Percentiles rank a stretch among this genome's conserved stretches.
Conservation (phyloP, 2,113 vertebrate species). For the Anolis carolinensis region DNA sequence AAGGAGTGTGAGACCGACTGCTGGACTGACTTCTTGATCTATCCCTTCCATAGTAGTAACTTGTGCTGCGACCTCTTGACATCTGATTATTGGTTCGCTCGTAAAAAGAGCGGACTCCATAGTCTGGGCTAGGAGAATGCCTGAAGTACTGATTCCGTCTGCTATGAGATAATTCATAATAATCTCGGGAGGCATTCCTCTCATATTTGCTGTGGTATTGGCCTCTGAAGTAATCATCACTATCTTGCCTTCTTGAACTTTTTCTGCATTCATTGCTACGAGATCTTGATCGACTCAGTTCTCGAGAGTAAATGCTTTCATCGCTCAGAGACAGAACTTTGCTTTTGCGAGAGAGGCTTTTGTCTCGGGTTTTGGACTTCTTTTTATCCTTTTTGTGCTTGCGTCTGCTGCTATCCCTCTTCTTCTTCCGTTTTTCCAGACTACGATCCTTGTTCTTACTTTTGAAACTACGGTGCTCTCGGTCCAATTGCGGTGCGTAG, state of each 20-base stretch:
- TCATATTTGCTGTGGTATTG: conserved; percentile 72
- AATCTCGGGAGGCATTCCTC: conserved; percentile 70
- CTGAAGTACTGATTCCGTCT: conserved; percentile 76
- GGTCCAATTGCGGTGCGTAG: conserved; percentile 52
- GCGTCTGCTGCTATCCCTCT: conserved; percentile 74
- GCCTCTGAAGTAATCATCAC: conserved; percentile 73
- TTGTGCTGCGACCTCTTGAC: conserved; percentile 76
- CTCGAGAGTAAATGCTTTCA: conserved; percentile 71
- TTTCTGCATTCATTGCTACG: conserved; percentile 73
- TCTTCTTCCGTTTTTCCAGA: conserved; percentile 71
- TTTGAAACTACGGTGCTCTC: conserved; percentile 56
- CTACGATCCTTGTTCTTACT: conserved; percentile 67
- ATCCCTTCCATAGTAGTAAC: conserved; percentile 72
- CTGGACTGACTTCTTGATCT: conserved; percentile 81
- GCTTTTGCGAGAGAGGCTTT: conserved; percentile 72
- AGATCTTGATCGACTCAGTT: conserved; percentile 75
- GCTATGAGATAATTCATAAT: conserved; percentile 73
- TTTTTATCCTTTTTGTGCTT: conserved; percentile 70
- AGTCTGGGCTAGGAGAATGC: conserved; percentile 74
- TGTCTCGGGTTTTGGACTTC: conserved; percentile 73
- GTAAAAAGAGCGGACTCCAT: conserved; percentile 71
- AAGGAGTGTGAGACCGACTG: conserved; percentile 73
- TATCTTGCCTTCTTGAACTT: conserved; percentile 76
- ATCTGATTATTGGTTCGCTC: conserved; percentile 72
- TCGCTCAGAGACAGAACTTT: conserved; percentile 72